A percentile compares a stretch with the other conserved stretches of the same genome.
These are phyloP conservation scores for Dallia pectoralis DNA, from an alignment of 2,797 vertebrate genomes.

Conservation along the genomic window DNA sequence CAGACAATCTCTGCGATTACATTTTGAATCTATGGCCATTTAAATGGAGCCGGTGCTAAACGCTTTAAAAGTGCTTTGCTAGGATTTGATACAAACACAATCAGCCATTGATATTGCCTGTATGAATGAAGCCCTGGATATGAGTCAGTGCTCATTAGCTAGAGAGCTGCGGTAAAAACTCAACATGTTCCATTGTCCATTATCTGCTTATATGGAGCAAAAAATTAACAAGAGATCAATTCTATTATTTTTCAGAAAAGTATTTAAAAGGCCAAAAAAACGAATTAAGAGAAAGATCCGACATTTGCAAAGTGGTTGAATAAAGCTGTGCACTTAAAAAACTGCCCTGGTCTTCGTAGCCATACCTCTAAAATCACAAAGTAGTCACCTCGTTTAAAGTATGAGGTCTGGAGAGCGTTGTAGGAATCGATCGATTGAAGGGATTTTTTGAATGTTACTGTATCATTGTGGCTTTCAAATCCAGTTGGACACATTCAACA, in stretches of 20 bases:
- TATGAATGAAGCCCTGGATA: neutral
- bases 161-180: neutral
- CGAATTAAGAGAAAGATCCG: neutral
- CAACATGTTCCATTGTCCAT: neutral
- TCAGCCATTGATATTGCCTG: conserved; percentile 2
- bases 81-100: neutral
- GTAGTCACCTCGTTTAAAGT: too few relatives aligned
- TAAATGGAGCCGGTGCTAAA: neutral
- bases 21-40: neutral
- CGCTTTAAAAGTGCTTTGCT: neutral
- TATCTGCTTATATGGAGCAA: neutral
- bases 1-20: neutral
- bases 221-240: neutral
- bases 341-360: neutral
- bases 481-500: too few relatives aligned
- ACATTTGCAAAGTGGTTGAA: neutral
- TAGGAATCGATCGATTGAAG: too few relatives aligned
- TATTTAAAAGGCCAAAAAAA: neutral
- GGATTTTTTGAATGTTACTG: too few relatives aligned
- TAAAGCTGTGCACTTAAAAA: neutral
- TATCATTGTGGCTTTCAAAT: too few relatives aligned
- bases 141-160: neutral
- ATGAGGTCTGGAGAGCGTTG: too few relatives aligned
- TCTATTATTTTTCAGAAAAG: neutral
- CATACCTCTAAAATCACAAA: too few relatives aligned